Conservation (phyloP, 2,113 vertebrate species). For the Psammodynastes pulverulentus region DNA sequence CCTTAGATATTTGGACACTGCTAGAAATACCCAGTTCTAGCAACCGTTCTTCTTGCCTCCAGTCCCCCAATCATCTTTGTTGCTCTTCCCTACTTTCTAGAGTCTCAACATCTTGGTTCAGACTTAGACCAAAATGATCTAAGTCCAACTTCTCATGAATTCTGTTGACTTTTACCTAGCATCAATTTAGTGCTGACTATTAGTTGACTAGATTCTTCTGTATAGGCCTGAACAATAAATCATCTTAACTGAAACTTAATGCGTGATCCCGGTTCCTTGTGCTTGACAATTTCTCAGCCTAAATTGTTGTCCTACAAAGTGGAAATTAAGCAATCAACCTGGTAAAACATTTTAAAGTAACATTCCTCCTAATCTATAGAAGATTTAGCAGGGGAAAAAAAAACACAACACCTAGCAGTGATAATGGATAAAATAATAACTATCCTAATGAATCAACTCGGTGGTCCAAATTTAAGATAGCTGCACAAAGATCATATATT, state of each 20-base stretch:
- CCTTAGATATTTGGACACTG: background rate
- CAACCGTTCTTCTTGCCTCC: background rate
- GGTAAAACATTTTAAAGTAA: background rate
- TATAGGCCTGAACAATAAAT: background rate
- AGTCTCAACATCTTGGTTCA: background rate
- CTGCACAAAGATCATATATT: background rate
- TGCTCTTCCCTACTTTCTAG: background rate
- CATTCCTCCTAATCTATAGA: background rate
- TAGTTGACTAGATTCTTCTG: background rate
- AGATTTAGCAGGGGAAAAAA: background rate
- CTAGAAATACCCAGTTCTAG: background rate
- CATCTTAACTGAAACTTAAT: background rate
- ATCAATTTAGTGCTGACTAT: background rate
- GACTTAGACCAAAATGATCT: background rate
- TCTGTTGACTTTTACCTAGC: no score
- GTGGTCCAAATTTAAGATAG: background rate
- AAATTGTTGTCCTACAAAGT: background rate
- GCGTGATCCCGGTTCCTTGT: background rate
- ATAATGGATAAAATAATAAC: background rate
- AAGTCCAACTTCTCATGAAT: background rate
- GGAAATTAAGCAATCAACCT: background rate
- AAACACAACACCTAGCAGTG: background rate
- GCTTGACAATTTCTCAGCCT: background rate
- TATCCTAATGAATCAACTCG: background rate
- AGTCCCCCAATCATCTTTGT: background rate